Percentiles rank a stretch among this genome's conserved stretches.
phyloP scores from a whole-genome alignment of 2,113 vertebrate genomes.

The Dicentrarchus labrax region DNA sequence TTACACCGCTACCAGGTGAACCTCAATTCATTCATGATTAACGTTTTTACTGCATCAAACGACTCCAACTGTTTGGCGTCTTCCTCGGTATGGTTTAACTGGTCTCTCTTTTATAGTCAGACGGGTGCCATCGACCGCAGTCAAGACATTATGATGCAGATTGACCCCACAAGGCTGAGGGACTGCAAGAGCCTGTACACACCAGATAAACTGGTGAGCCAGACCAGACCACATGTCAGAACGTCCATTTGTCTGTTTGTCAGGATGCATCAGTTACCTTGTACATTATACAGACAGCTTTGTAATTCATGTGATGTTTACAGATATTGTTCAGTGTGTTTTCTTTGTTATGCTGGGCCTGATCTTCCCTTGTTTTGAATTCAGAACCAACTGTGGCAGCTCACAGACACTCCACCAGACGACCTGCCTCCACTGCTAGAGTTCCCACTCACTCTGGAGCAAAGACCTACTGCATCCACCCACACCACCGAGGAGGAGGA shows the following conservation, averaged over 20 bases:
- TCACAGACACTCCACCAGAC: conserved; percentile 45
- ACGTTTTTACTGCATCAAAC: not conserved
- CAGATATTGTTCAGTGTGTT: not conserved
- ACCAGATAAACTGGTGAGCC: conserved; percentile 66
- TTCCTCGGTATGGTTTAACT: not conserved
- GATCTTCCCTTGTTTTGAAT: conserved; percentile 16
- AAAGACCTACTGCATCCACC: conserved; percentile 42
- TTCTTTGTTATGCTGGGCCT: not conserved
- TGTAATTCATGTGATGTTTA: not conserved
- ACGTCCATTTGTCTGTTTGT: not conserved
- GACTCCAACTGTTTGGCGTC: not conserved
- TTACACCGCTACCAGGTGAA: conserved; percentile 87
- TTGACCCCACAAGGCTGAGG: conserved; percentile 63
- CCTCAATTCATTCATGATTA: not conserved
- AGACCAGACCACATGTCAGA: not conserved
- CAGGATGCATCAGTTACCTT: too few relatives aligned
- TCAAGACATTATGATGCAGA: conserved; percentile 82
- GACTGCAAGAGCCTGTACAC: conserved; percentile 44
- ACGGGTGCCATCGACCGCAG: conserved; percentile 80
- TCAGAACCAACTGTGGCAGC: conserved; percentile 72
- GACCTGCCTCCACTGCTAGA: conserved; percentile 54
- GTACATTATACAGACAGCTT: not conserved
- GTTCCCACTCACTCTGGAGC: conserved; percentile 53
- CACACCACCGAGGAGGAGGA: conserved; percentile 40
- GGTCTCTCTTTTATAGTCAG: conserved; percentile 62